A percentile compares a stretch with the other conserved stretches of the same genome.
Evolutionary conservation across 2,797 vertebrate species (phyloP).

Genomic region (Sorex maritimensis): DNA sequence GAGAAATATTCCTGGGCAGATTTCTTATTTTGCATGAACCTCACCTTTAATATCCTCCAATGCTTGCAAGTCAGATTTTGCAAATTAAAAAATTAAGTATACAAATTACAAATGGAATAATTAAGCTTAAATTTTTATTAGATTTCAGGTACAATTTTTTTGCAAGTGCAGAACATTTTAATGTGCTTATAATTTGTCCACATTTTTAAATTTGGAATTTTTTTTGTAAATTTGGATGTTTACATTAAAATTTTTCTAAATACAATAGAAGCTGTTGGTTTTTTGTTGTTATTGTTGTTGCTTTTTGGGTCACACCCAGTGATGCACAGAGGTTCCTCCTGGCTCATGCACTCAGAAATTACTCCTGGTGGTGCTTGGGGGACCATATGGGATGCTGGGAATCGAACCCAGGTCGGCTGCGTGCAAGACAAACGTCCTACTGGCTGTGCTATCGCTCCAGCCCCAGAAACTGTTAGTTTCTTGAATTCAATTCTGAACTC

Average conservation of each 20-base stretch:
- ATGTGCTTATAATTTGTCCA: background rate
- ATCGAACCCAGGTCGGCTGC: too few relatives aligned
- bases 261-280: background rate
- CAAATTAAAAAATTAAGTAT: background rate
- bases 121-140: background rate
- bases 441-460: too few relatives aligned
- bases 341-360: too few relatives aligned
- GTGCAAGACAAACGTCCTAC: too few relatives aligned
- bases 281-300: too few relatives aligned
- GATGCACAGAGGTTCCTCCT: too few relatives aligned
- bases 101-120: too few relatives aligned
- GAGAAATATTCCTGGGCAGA: background rate
- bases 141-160: constrained; percentile 24
- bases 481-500: background rate
- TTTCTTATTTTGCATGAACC: background rate
- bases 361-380: too few relatives aligned
- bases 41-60: background rate
- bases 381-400: too few relatives aligned
- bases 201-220: background rate
- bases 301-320: too few relatives aligned
- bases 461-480: background rate
- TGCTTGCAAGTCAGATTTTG: background rate
- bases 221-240: background rate
- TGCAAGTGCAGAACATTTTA: background rate
- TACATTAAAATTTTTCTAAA: background rate